Evolutionary conservation across 2,797 vertebrate genomes (phyloP).

Genomic region (Neoniphon sammara): DNA sequence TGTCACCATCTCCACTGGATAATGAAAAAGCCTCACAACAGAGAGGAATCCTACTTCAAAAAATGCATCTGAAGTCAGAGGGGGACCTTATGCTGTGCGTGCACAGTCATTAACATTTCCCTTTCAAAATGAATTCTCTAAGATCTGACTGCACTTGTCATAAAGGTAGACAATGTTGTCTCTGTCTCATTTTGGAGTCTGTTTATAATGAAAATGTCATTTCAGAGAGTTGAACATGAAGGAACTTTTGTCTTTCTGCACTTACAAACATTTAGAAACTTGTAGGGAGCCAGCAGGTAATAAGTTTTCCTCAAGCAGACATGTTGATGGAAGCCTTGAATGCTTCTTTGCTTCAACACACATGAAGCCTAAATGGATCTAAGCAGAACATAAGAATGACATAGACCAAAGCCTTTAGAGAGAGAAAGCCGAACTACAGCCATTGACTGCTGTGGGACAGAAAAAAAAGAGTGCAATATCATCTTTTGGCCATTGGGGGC

Average conservation of each 20-base stretch:
- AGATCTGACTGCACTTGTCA: conserved; percentile 28
- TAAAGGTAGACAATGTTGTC: conserved; percentile 13
- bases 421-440: too few species aligned
- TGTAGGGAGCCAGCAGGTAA: neutral
- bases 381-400: neutral
- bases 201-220: conserved; percentile 22
- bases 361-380: conserved; percentile 1
- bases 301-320: conserved; percentile 27
- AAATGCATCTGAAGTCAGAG: conserved; percentile 27
- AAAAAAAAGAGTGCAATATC: too few species aligned
- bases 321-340: neutral
- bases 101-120: conserved; percentile 33
- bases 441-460: too few species aligned
- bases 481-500: too few species aligned
- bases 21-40: conserved; percentile 31
- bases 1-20: conserved; percentile 31
- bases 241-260: conserved; percentile 8
- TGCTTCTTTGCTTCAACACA: neutral
- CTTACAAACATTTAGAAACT: conserved; percentile 2
- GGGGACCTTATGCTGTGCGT: conserved; percentile 22
- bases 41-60: conserved; percentile 36
- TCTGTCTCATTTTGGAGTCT: conserved; percentile 11
- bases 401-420: too few species aligned
- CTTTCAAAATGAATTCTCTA: conserved; percentile 43
- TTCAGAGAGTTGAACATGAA: conserved; percentile 17